Evolutionary conservation across 1,140 invertebrate species (phyloP).

Genomic region (Bombus difficillimus): DNA sequence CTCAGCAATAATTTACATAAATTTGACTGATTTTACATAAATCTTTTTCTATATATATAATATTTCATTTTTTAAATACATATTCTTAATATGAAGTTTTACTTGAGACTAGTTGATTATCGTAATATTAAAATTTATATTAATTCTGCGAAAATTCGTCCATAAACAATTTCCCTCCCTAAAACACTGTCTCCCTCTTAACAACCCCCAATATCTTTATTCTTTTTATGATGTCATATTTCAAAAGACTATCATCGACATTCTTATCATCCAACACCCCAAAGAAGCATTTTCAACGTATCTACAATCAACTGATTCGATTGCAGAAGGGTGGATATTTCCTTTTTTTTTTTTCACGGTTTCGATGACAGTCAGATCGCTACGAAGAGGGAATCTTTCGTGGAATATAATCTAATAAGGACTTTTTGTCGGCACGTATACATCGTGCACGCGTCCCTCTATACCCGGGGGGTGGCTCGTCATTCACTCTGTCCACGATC

Average conservation of each 20-base stretch:
- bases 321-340: conserved; percentile 19
- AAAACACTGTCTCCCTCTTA: background rate
- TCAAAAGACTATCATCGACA: conserved; percentile 11
- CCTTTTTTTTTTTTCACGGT: conserved; percentile 15
- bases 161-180: background rate
- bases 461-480: conserved; percentile 60
- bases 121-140: too few relatives aligned
- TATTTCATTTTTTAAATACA: too few relatives aligned
- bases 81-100: too few relatives aligned
- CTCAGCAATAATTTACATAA: background rate
- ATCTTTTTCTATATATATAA: too few relatives aligned
- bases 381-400: conserved; percentile 43
- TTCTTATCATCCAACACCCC: conserved; percentile 17
- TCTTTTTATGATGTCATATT: conserved; percentile 11
- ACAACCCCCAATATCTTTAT: background rate
- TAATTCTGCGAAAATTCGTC: background rate
- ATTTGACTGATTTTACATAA: background rate
- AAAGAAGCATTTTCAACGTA: conserved; percentile 36
- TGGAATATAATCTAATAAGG: conserved; percentile 80
- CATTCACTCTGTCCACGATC: conserved; percentile 24
- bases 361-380: background rate
- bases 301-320: conserved; percentile 42
- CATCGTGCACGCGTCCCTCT: conserved; percentile 75
- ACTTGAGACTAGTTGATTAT: background rate
- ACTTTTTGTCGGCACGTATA: conserved; percentile 77